Evolutionary conservation across 2,888 invertebrate species (phyloP), one percentile per base, ranked within the genome.

Genomic region (Melieria crassipennis): DNA sequence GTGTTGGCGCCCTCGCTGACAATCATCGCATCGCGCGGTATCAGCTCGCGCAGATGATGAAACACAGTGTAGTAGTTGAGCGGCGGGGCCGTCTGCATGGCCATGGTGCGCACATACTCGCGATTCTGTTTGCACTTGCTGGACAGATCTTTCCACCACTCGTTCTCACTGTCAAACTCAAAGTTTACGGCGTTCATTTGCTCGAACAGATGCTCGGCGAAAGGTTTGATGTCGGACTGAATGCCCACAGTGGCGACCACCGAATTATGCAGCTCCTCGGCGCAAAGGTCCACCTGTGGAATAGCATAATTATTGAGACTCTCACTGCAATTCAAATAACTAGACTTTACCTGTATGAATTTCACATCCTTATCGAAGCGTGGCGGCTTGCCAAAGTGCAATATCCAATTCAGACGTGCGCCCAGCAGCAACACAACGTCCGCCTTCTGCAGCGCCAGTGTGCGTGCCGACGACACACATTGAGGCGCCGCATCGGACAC

Each of bases 1-100:
- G 98, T 99, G 86, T 98, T 98, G 50, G 98, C 98, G 42, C 98
- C 99, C 88, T 99, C 98, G 83, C 97, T 98, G 46, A 98, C 94
- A 73, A 99, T 95, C 13, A 98, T 91, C 5, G 93, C 92, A 87
- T 98, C 94, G 82, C 90, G 89, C 0, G 96, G 95, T 71, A 96
- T 89, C 69, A 89, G 86, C 61, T 91, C 89, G 80, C 94, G 93
- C 63, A 98, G 90, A 75, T 94, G 91, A 85, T 94, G 92, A 85
- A 97, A 96, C 4, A 96, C 97, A 0, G 97, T 92, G 84, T 96
- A 98, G 87, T 98, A 99, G 87, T 98, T 98, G 46, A 98, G 88
- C 0, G 98, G 98, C 0, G 91, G 88, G 0, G 91, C 87, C 55
- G 88, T 90, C 83, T 95, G 92, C 78, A 88, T 88, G 0, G 93